Base-by-base conservation (phyloP, 2,797 vertebrate species). In the Clarias platycephalus region DNA sequence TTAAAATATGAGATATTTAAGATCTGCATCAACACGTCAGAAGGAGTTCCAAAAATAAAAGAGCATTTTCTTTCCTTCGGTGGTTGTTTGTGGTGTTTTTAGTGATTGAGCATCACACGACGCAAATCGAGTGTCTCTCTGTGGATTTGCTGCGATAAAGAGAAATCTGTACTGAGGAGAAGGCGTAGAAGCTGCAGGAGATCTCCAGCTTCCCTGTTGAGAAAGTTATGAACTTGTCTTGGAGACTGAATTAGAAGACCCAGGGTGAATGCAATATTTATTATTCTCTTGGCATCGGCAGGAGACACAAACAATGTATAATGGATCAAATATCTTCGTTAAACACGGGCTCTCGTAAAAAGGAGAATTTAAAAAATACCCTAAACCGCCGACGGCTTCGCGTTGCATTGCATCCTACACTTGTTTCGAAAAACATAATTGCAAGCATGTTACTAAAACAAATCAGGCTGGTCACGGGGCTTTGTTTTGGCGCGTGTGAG, bases 191-290 rank as follows among this genome's bases (percentile, higher is more conserved):
- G 87, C 91, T 88, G 90, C 91, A 81, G 92, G 93, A 91, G 92
- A 87, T 93, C 90, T 91, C 88, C 76, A 57, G 91, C 90, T 90
- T 86, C 90, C 93, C 93, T 89, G 91, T 91, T 18, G 91, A 91
- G 93, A 92, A 91, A 89, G 91, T 92, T 95, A 93, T 93, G 92
- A 94, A 93, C 93, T 92, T 91, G 91, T 93, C 90, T 90, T 75
- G 85, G 89, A 92, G 91, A 92, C 85, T 89, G 89, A 91, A 90
- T 91, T 89, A 89, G 55, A 83, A 90, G 87, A 91, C 92, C 89
- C 90, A 67, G 24, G 64, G 90, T 90, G 92, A 90, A 93, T 95
- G 70, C 90, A 94, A 94, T 93, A 95, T 95, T 90, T 93, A 94
- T 92, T 87, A 89, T 90, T 88, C 90, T 87, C 85, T 75, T 89